Percentiles rank a stretch among this genome's conserved stretches.
Evolutionary conservation across 2,888 invertebrate species (phyloP).

Genomic region (Temnothorax unifasciatus): DNA sequence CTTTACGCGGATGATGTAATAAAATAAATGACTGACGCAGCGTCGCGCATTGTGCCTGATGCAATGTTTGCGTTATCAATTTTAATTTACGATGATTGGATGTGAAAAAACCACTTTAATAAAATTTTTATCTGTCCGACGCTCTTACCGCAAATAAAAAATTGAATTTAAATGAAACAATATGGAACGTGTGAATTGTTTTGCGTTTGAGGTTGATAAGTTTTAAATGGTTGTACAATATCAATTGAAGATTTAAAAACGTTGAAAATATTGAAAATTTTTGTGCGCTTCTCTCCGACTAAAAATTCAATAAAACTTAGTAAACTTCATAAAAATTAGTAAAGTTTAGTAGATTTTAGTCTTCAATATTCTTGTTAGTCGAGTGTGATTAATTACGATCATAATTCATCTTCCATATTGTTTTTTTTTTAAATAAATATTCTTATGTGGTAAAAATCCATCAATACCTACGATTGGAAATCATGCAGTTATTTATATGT

Average conservation of each 20-base stretch:
- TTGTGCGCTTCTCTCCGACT: not conserved
- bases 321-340: not conserved
- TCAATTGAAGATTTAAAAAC: not conserved
- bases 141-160: constrained; percentile 41
- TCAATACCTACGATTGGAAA: constrained; percentile 32
- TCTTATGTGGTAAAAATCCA: not conserved
- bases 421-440: constrained; percentile 14
- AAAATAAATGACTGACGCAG: not conserved
- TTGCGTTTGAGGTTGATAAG: constrained; percentile 28
- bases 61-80: constrained; percentile 6
- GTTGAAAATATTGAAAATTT: constrained; percentile 28
- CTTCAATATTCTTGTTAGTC: not conserved
- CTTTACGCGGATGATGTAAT: not conserved
- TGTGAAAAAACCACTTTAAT: constrained; percentile 33
- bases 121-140: constrained; percentile 28
- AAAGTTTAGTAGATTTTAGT: not conserved
- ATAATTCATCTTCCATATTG: too few species aligned
- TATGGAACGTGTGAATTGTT: constrained; percentile 8
- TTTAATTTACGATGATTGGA: constrained; percentile 35
- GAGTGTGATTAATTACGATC: constrained; percentile 14
- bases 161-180: constrained; percentile 32
- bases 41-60: not conserved
- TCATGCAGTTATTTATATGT: constrained; percentile 3
- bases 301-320: not conserved
- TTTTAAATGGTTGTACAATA: constrained; percentile 15